These are phyloP conservation scores for Phenganax marumi DNA, from an alignment of 92 coral and sea anemone genomes.

Conservation along the genomic window DNA sequence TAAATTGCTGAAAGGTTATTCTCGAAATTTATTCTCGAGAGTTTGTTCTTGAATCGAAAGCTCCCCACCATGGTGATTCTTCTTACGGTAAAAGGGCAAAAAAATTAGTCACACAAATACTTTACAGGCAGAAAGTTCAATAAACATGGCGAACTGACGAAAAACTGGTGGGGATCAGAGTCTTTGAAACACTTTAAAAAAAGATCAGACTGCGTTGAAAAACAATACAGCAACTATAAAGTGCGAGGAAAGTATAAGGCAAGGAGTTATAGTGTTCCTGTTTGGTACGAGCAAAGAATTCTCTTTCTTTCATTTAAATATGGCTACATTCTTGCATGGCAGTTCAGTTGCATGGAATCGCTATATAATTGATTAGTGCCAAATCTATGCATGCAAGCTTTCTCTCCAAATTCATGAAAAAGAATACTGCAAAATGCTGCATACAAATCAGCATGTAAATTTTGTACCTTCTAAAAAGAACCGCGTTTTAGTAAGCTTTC, in stretches of 20 bases:
- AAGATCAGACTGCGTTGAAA: constrained; percentile 87
- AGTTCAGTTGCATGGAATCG: no score
- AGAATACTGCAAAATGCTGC: no score
- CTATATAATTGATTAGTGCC: no score
- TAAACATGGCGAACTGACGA: constrained; percentile 91
- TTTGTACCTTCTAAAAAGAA: no score
- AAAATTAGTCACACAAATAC: background rate
- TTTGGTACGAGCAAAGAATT: background rate
- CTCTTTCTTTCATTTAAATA: no score
- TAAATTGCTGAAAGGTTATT: background rate
- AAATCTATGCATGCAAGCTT: no score
- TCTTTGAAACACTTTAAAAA: constrained; percentile 73
- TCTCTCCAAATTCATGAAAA: no score
- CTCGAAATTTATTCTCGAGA: background rate
- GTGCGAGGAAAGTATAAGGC: constrained; percentile 88
- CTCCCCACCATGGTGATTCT: background rate
- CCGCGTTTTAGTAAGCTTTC: no score
- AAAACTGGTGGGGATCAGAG: constrained; percentile 84
- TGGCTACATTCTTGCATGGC: no score
- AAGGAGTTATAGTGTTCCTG: background rate
- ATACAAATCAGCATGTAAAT: no score
- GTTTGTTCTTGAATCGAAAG: background rate
- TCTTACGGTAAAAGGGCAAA: background rate
- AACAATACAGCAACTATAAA: constrained; percentile 82
- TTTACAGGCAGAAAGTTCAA: constrained; percentile 89